Evolutionary conservation across 2,888 invertebrate species (phyloP).

Genomic region (Folsomia manolachei): DNA sequence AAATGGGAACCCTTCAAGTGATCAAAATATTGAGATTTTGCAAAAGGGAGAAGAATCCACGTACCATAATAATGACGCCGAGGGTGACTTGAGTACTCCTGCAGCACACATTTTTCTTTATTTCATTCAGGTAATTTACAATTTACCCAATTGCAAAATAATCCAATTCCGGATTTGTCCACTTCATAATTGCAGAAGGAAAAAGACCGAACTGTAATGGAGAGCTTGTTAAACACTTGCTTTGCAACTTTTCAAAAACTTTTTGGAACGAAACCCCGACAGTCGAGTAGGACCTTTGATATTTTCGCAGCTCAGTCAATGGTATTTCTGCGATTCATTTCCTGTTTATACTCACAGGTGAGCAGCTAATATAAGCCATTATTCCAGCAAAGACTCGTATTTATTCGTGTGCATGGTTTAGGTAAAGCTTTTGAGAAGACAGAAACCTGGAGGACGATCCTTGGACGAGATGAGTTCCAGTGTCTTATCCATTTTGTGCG

Average conservation of each 20-base stretch:
- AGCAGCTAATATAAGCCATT: background rate
- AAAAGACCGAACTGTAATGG: slow-evolving; percentile 81
- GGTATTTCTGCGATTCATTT: slow-evolving; percentile 46
- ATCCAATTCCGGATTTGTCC: too few relatives aligned
- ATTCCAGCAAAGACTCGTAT: background rate
- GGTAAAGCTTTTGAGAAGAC: slow-evolving; percentile 46
- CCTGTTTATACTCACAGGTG: slow-evolving; percentile 42
- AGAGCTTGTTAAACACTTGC: slow-evolving; percentile 82
- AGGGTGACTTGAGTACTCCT: slow-evolving; percentile 74
- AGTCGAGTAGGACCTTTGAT: background rate
- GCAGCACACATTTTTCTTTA: slow-evolving; percentile 81
- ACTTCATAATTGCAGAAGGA: slow-evolving; percentile 63
- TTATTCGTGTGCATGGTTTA: slow-evolving; percentile 22
- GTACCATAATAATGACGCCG: slow-evolving; percentile 27
- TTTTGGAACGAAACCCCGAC: slow-evolving; percentile 14
- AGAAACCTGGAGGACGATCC: slow-evolving; percentile 57
- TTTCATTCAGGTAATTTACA: slow-evolving; percentile 66
- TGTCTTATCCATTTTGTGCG: slow-evolving; percentile 76
- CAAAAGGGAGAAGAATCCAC: slow-evolving; percentile 21
- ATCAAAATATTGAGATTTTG: slow-evolving; percentile 7
- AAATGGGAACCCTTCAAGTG: background rate
- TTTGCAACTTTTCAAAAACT: slow-evolving; percentile 49
- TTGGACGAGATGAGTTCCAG: slow-evolving; percentile 63
- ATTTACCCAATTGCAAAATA: slow-evolving; percentile 5
- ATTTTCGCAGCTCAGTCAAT: slow-evolving; percentile 35